Conservation (phyloP, 2,888 invertebrate genomes). For the Platycnemis pennipes region DNA sequence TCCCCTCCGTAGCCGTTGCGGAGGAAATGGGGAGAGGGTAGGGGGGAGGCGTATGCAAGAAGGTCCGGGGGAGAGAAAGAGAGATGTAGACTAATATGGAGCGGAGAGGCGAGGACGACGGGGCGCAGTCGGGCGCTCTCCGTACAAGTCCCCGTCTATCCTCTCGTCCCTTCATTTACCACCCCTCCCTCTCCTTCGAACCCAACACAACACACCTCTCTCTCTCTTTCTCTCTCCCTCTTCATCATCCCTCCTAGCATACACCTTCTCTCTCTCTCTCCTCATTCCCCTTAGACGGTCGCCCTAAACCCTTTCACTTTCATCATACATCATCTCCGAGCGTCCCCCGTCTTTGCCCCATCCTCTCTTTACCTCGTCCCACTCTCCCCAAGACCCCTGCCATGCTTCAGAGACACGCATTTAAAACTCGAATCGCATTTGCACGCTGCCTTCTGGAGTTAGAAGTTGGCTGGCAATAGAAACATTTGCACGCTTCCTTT, state of each 20-base stretch:
- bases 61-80: not conserved
- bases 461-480: too few relatives aligned
- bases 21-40: not conserved
- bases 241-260: not conserved
- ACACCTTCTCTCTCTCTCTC: not conserved
- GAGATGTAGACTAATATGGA: not conserved
- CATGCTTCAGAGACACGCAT: too few relatives aligned
- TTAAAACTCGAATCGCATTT: too few relatives aligned
- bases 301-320: not conserved
- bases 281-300: not conserved
- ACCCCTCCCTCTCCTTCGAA: too few relatives aligned
- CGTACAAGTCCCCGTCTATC: not conserved
- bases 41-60: not conserved
- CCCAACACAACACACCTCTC: not conserved
- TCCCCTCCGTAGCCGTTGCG: not conserved
- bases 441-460: too few relatives aligned
- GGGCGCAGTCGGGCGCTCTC: not conserved
- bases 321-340: not conserved
- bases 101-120: not conserved
- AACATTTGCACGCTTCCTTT: too few relatives aligned
- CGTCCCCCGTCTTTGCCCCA: not conserved
- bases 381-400: not conserved
- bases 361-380: not conserved
- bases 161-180: too few relatives aligned
- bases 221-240: not conserved